phyloP scores from a whole-genome alignment of 2,797 vertebrate genomes.

The Chaunax sp. region DNA sequence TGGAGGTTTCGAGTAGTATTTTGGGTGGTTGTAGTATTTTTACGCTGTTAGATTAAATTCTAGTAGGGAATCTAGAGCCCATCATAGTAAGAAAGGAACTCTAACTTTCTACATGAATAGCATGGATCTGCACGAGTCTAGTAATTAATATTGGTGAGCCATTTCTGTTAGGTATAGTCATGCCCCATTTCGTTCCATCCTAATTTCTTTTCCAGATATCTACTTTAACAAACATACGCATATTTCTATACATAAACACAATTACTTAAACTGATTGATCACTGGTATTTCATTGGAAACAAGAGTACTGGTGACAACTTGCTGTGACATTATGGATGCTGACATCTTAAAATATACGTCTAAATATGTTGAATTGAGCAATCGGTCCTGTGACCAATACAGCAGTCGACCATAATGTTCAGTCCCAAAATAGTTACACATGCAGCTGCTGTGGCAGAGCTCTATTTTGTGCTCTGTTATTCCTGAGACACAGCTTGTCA shows the following conservation, averaged over 20 bases:
- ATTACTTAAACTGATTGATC: neutral
- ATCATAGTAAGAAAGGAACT: neutral
- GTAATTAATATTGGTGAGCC: neutral
- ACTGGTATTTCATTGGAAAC: neutral
- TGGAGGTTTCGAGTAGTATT: neutral
- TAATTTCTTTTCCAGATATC: neutral
- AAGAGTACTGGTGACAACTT: neutral
- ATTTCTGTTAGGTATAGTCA: neutral
- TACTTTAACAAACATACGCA: no score
- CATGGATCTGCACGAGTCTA: neutral
- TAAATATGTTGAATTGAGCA: conserved; percentile 41
- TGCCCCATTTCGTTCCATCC: neutral
- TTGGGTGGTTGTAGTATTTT: neutral
- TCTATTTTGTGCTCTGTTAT: conserved; percentile 71
- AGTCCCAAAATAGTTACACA: conserved; percentile 78
- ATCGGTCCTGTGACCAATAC: conserved; percentile 63
- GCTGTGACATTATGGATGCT: neutral
- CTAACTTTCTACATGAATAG: neutral
- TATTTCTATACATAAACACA: no score
- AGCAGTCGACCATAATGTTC: conserved; percentile 35
- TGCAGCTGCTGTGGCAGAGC: conserved; percentile 72
- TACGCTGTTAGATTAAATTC: accelerated
- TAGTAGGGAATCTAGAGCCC: neutral
- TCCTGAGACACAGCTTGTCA: conserved; percentile 38
- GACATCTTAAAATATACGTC: neutral